Evolutionary conservation across 1,140 invertebrate genomes (phyloP), one percentile per base, ranked within the genome.

Genomic region (Ylistrum balloti): DNA sequence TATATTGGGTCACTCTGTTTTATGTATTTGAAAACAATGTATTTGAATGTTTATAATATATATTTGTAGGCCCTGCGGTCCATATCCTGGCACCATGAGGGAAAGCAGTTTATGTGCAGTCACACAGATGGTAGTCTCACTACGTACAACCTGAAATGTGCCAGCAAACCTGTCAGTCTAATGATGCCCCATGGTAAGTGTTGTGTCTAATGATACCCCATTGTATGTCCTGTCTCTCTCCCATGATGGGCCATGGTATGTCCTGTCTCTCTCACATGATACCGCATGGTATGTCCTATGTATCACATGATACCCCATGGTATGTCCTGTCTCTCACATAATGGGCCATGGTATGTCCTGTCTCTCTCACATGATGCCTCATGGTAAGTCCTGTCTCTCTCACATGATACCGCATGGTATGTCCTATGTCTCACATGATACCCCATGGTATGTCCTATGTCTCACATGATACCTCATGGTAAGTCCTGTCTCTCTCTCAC

Each of bases 91-190:
- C 98, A 99, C 96, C 97, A 99, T 96, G 99, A 99, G 96, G 99
- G 99, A 90, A 99, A 99, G 97, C 98, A 99, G 96, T 99, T 99
- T 96, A 99, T 99, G 97, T 99, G 98, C 93, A 98, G 98, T 93
- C 99, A 99, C 96, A 97, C 97, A 17, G 99, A 99, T 97, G 99
- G 99, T 86, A 99, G 98, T 85, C 97, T 99, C 85, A 98, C 98
- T 89, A 99, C 98, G 35, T 99, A 99, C 99, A 98, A 97, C 93
- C 97, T 98, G 22, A 97, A 98, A 94, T 97, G 97, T 91, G 97
- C 97, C 86, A 95, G 97, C 34, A 98, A 98, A 96, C 98, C 98
- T 13, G 97, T 97, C 87, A 98, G 97, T 92, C 96, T 98, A 92
- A 97, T 98, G 56, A 98, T 98, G 97, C 99, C 99, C 86, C 99